phyloP scores from a whole-genome alignment of 2,797 vertebrate genomes.

The Eulemur coronatus region DNA sequence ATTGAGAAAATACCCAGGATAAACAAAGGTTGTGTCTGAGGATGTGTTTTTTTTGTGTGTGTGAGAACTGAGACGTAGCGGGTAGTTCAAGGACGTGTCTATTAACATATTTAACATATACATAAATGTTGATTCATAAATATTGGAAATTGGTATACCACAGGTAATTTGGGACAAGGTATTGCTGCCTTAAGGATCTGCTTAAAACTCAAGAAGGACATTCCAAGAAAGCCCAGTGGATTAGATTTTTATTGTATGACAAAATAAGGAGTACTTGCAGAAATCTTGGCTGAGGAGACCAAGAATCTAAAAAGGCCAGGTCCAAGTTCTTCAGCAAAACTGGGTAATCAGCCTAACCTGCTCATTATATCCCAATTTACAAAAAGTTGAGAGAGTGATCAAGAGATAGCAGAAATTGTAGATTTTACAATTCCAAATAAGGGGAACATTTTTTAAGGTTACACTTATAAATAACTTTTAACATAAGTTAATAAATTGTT shows the following conservation, averaged over 20 bases:
- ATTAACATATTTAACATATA: neutral
- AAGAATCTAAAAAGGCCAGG: neutral
- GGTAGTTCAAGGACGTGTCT: neutral
- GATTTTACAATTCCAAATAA: conserved; percentile 14
- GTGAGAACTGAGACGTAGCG: neutral
- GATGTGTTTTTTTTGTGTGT: neutral
- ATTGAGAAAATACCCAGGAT: neutral
- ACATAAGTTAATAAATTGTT: neutral
- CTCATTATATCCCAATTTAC: neutral
- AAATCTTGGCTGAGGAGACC: neutral
- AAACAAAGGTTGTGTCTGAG: neutral
- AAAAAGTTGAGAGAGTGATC: neutral
- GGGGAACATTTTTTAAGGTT: neutral
- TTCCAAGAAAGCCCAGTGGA: neutral
- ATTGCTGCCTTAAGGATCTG: neutral
- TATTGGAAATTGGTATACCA: neutral
- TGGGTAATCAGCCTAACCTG: neutral
- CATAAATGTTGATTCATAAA: neutral
- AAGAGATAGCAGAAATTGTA: neutral
- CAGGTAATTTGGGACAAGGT: neutral
- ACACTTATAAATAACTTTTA: neutral
- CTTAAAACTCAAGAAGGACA: neutral
- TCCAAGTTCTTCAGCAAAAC: neutral
- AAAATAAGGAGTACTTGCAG: neutral
- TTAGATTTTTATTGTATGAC: neutral